phyloP scores from a whole-genome alignment of 2,797 vertebrate genomes.

The Poeciliopsis turneri region DNA sequence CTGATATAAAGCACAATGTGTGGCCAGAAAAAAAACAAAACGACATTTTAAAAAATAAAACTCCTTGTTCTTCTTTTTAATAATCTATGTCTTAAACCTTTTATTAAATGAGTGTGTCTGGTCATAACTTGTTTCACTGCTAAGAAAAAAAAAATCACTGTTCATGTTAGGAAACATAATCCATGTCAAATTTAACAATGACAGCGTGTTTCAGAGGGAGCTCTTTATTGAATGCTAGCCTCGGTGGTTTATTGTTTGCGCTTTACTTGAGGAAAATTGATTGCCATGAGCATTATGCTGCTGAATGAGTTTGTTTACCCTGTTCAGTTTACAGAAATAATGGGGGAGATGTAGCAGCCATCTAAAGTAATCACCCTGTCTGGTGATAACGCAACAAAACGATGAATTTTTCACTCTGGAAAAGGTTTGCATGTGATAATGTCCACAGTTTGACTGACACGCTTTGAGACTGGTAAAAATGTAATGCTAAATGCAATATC shows the following conservation, averaged over 20 bases:
- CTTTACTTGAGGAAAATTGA: constrained; percentile 72
- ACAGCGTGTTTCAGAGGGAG: constrained; percentile 47
- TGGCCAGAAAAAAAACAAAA: neutral
- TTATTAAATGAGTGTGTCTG: constrained; percentile 5
- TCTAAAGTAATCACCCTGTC: constrained; percentile 68
- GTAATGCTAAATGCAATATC: constrained; percentile 8
- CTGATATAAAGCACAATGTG: neutral
- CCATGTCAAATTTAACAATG: constrained; percentile 62
- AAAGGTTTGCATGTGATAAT: constrained; percentile 38
- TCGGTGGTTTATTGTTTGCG: constrained; percentile 65
- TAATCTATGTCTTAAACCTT: constrained; percentile 17
- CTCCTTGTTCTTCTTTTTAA: constrained; percentile 5
- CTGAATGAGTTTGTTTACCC: constrained; percentile 79
- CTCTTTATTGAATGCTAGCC: constrained; percentile 55
- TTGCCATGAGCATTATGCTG: constrained; percentile 74
- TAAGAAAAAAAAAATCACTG: constrained; percentile 26
- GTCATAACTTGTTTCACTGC: constrained; percentile 22
- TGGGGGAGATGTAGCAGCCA: constrained; percentile 63
- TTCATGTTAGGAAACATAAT: constrained; percentile 42
- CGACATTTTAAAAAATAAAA: neutral
- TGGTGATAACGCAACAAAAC: constrained; percentile 59
- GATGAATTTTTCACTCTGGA: constrained; percentile 49
- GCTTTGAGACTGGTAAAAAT: constrained; percentile 34
- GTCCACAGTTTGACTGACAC: constrained; percentile 47
- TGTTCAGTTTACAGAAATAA: constrained; percentile 75